Evolutionary conservation across 2,888 invertebrate genomes (phyloP).

Genomic region (Chydorus sphaericus): DNA sequence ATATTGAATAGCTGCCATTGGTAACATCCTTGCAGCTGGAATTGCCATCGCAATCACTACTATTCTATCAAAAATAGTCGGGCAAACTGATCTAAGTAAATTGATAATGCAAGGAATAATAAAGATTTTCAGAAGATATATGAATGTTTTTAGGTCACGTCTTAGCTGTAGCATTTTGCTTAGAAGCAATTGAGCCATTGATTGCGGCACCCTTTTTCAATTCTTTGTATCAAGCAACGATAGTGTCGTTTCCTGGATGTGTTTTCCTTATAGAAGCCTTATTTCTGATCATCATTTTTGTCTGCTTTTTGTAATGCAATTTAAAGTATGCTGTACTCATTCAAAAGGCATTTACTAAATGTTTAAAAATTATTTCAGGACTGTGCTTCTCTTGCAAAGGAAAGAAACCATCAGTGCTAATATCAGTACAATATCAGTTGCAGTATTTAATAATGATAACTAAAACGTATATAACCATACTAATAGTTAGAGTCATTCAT

Average conservation of each 20-base stretch:
- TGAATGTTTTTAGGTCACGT: conserved; percentile 6
- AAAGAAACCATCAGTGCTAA: no score
- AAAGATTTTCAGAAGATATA: neutral
- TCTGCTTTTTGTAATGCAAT: no score
- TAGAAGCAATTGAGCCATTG: conserved; percentile 11
- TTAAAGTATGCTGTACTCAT: no score
- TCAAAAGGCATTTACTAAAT: no score
- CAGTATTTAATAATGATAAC: no score
- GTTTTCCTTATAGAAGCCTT: conserved; percentile 1
- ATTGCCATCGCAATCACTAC: conserved; percentile 9
- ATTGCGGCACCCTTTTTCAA: conserved; percentile 6
- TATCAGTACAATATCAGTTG: no score
- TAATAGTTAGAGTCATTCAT: no score
- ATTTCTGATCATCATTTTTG: neutral
- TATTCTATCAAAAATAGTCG: conserved; percentile 7
- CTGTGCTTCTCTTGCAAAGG: neutral
- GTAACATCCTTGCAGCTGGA: neutral
- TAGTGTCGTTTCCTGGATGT: conserved; percentile 9
- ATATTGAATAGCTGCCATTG: neutral
- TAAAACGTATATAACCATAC: no score
- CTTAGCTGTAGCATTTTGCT: conserved; percentile 8
- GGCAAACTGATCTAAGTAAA: conserved; percentile 5
- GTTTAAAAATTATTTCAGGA: no score
- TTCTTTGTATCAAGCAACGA: conserved; percentile 6
- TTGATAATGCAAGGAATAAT: neutral